A percentile compares a stretch with the other conserved stretches of the same genome.
These are phyloP conservation scores for Drosophila borborema DNA, from an alignment of 2,888 invertebrate genomes.

Conservation along the genomic window DNA sequence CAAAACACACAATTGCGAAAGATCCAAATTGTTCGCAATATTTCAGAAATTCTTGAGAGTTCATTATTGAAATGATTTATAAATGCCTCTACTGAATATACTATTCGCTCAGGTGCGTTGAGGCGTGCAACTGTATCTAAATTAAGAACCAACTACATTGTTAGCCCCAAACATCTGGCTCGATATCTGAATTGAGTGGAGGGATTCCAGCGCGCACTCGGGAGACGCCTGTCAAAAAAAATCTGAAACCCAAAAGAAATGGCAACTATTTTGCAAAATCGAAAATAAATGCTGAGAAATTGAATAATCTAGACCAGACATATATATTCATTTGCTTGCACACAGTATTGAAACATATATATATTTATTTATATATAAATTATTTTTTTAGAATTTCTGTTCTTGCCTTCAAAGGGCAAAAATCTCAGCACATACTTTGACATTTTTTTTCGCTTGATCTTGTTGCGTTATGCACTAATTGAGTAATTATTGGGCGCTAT, in stretches of 20 bases:
- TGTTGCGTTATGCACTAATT: conserved; percentile 53
- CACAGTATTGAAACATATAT: conserved; percentile 28
- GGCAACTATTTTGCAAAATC: conserved; percentile 38
- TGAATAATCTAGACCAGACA: conserved; percentile 33
- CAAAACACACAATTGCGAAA: conserved; percentile 43
- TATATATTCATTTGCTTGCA: conserved; percentile 54
- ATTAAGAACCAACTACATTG: conserved; percentile 34
- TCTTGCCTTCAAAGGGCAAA: conserved; percentile 51
- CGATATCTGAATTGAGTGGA: background rate
- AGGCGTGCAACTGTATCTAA: conserved; percentile 53
- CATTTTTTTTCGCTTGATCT: conserved; percentile 63
- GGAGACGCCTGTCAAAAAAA: conserved; percentile 30
- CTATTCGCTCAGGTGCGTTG: conserved; percentile 44
- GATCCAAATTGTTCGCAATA: conserved; percentile 45
- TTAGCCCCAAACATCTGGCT: conserved; percentile 52
- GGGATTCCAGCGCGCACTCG: conserved; percentile 33
- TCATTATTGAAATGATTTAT: conserved; percentile 12
- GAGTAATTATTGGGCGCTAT: conserved; percentile 65
- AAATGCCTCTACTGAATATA: background rate
- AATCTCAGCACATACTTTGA: conserved; percentile 65
- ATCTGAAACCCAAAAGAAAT: conserved; percentile 31
- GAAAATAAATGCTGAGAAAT: conserved; percentile 4
- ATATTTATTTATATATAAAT: background rate
- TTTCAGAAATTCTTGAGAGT: conserved; percentile 29
- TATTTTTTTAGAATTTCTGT: conserved; percentile 13